These are phyloP conservation scores for Drosophila ficusphila DNA, from an alignment of 1,140 invertebrate genomes.

Conservation along the genomic window DNA sequence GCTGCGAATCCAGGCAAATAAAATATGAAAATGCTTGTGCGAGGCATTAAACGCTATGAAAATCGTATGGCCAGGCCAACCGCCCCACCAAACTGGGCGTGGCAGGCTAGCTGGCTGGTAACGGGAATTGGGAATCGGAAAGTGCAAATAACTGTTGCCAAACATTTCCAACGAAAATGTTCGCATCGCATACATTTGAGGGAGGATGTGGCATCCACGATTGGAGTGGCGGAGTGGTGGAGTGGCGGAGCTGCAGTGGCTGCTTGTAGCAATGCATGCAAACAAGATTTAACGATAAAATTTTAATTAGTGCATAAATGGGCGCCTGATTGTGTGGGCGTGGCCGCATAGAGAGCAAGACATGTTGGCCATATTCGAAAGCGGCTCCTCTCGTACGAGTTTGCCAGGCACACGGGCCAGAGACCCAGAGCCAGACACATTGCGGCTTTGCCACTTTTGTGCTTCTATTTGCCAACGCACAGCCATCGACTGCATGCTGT, in stretches of 20 bases:
- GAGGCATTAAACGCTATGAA: constrained; percentile 41
- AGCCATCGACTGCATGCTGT: constrained; percentile 14
- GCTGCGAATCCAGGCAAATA: constrained; percentile 56
- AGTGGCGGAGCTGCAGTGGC: constrained; percentile 13
- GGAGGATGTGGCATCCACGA: background rate
- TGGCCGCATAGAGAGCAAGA: constrained; percentile 54
- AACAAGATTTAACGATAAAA: constrained; percentile 83
- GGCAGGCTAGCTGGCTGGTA: constrained; percentile 32
- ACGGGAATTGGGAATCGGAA: constrained; percentile 29
- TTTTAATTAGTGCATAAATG: constrained; percentile 83
- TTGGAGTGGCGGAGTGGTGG: constrained; percentile 1
- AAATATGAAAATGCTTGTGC: constrained; percentile 70
- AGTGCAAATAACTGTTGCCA: constrained; percentile 82
- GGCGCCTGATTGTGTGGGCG: constrained; percentile 80
- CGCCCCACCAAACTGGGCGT: constrained; percentile 7
- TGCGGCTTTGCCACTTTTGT: constrained; percentile 71
- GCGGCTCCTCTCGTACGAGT: constrained; percentile 2
- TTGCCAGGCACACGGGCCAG: constrained; percentile 11
- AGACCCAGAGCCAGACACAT: constrained; percentile 48
- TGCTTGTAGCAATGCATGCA: constrained; percentile 78
- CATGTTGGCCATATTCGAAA: constrained; percentile 38
- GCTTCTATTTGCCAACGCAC: constrained; percentile 70
- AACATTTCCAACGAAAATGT: constrained; percentile 75
- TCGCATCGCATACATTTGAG: constrained; percentile 65
- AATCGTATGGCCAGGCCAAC: constrained; percentile 27